phyloP scores from a whole-genome alignment of 2,888 invertebrate species.

The Gryllus longicercus region DNA sequence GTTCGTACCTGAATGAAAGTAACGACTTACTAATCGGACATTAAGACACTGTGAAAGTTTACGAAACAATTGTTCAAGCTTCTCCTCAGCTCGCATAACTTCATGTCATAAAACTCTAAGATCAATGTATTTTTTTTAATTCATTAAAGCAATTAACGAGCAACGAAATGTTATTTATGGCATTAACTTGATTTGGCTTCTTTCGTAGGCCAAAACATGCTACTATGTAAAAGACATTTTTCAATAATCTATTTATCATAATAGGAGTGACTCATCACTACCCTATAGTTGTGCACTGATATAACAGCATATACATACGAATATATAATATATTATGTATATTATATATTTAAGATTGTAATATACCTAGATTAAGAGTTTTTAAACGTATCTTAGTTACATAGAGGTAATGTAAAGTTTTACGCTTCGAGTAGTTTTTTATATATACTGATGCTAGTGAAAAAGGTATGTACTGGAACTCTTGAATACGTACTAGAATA shows the following conservation, averaged over 20 bases:
- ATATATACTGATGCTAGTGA: constrained; percentile 8
- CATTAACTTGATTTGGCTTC: background rate
- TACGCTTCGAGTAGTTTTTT: constrained; percentile 10
- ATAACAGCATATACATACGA: background rate
- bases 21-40: background rate
- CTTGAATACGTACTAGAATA: constrained; percentile 3
- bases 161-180: background rate
- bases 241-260: background rate
- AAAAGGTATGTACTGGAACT: background rate
- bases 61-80: background rate
- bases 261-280: background rate
- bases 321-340: no score
- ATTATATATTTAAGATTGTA: background rate
- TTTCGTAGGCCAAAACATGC: background rate
- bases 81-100: constrained; percentile 17
- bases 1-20: background rate
- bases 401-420: background rate
- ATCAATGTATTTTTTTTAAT: background rate
- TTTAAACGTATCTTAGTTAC: background rate
- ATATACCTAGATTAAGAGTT: background rate
- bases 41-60: background rate
- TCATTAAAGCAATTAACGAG: background rate
- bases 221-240: no score
- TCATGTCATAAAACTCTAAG: background rate
- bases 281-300: constrained; percentile 6